A percentile compares a stretch with the other conserved stretches of the same genome.
Evolutionary conservation across 2,888 invertebrate genomes (phyloP).

Genomic region (Ectemnius continuus): DNA sequence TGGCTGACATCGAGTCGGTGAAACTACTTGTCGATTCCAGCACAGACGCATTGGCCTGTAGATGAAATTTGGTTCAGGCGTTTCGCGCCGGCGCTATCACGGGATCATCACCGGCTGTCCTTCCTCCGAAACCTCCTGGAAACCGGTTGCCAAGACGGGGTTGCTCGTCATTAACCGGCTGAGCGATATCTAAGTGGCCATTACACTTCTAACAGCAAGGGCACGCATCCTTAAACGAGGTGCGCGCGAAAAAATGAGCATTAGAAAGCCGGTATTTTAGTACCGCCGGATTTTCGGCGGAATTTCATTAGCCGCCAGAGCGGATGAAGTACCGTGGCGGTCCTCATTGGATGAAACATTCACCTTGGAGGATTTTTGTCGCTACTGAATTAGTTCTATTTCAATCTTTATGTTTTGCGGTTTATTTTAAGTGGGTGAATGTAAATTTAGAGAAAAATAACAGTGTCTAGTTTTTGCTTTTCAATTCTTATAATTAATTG

Average conservation of each 20-base stretch:
- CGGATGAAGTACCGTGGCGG: too few relatives aligned
- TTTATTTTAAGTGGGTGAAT: too few relatives aligned
- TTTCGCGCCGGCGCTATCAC: conserved; percentile 32
- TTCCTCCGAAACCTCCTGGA: conserved; percentile 41
- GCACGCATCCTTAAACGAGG: neutral
- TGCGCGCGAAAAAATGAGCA: conserved; percentile 7
- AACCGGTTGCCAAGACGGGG: conserved; percentile 55
- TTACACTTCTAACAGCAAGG: conserved; percentile 34
- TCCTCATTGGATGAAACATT: too few relatives aligned
- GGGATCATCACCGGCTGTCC: conserved; percentile 37
- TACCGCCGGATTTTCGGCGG: neutral
- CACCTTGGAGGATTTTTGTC: too few relatives aligned
- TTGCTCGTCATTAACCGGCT: conserved; percentile 39
- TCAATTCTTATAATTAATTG: too few relatives aligned
- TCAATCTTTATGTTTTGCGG: too few relatives aligned
- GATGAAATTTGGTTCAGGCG: conserved; percentile 46
- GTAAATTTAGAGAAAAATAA: too few relatives aligned
- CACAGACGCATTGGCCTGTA: conserved; percentile 1
- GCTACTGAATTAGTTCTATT: too few relatives aligned
- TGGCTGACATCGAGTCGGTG: too few relatives aligned
- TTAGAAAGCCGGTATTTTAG: conserved; percentile 4
- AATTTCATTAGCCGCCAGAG: neutral
- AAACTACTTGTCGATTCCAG: too few relatives aligned
- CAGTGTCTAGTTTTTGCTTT: too few relatives aligned
- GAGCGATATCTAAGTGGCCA: conserved; percentile 34